phyloP scores from a whole-genome alignment of 2,797 vertebrate genomes.

The Falco berigora region DNA sequence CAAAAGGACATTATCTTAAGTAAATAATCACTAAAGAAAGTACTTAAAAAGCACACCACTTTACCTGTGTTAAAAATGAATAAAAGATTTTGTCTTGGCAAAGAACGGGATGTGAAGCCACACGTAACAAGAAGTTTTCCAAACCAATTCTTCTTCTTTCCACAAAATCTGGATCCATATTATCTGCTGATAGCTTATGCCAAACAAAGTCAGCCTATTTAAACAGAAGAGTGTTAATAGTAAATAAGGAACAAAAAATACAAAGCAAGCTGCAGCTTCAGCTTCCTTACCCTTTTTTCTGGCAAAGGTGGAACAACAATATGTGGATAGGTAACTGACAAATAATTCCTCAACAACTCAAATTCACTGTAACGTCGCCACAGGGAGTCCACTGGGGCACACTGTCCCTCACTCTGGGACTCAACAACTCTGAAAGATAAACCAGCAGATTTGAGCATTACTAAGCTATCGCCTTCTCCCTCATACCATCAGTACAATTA shows the following conservation, averaged over 20 bases:
- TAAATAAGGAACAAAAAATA: not conserved
- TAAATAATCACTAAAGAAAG: not conserved
- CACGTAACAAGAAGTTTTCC: constrained; percentile 92
- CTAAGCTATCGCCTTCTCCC: not conserved
- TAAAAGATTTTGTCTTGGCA: constrained; percentile 88
- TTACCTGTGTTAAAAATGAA: constrained; percentile 88
- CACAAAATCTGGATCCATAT: constrained; percentile 98
- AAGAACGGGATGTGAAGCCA: constrained; percentile 87
- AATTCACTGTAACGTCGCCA: constrained; percentile 98
- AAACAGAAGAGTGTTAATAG: constrained; percentile 33
- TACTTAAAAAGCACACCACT: not conserved
- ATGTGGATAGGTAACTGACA: constrained; percentile 84
- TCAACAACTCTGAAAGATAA: constrained; percentile 79
- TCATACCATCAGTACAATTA: not conserved
- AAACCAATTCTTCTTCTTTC: constrained; percentile 90
- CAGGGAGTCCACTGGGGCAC: constrained; percentile 83
- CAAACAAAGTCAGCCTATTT: constrained; percentile 94
- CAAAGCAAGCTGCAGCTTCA: not conserved
- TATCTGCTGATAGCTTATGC: constrained; percentile 96
- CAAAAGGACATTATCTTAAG: not conserved
- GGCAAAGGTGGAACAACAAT: constrained; percentile 90
- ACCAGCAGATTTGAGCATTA: not conserved
- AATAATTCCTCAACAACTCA: constrained; percentile 87
- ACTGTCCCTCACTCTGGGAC: constrained; percentile 77
- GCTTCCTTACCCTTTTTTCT: constrained; percentile 88